Evolutionary conservation across 2,797 vertebrate genomes (phyloP).

Genomic region (Coccyzus lansbergi): DNA sequence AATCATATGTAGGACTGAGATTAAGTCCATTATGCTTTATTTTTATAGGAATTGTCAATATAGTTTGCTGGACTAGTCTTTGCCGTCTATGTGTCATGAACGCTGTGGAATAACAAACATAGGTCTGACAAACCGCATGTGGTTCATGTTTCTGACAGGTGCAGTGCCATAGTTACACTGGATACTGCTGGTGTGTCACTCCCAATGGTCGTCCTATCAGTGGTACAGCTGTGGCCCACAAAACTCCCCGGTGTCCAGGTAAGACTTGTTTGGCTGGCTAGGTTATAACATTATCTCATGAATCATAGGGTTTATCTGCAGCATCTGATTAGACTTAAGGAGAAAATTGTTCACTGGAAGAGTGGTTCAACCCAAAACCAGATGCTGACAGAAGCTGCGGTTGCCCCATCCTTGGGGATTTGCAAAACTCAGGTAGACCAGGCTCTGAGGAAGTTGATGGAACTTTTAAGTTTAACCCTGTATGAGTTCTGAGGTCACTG

Average conservation of each 20-base stretch:
- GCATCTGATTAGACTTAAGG: background rate
- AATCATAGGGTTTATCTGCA: background rate
- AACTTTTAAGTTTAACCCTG: background rate
- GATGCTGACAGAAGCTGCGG: background rate
- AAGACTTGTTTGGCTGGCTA: background rate
- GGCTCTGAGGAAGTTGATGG: background rate
- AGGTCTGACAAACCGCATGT: background rate
- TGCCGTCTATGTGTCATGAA: background rate
- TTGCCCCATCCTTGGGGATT: background rate
- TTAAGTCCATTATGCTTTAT: background rate
- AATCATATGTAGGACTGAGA: background rate
- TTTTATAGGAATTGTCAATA: background rate
- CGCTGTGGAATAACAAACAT: background rate
- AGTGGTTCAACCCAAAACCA: background rate
- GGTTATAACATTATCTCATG: background rate
- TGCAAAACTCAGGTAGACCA: background rate
- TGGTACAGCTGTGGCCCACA: slow-evolving; percentile 95
- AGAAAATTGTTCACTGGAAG: background rate
- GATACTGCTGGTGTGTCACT: slow-evolving; percentile 98
- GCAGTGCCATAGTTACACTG: slow-evolving; percentile 97
- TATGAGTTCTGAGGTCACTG: background rate
- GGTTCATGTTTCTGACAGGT: slow-evolving; percentile 79
- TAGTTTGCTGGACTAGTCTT: background rate
- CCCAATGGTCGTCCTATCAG: slow-evolving; percentile 94
- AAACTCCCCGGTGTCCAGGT: slow-evolving; percentile 96